phyloP scores from a whole-genome alignment of 2,888 invertebrate genomes.

The Aphidius colemani region DNA sequence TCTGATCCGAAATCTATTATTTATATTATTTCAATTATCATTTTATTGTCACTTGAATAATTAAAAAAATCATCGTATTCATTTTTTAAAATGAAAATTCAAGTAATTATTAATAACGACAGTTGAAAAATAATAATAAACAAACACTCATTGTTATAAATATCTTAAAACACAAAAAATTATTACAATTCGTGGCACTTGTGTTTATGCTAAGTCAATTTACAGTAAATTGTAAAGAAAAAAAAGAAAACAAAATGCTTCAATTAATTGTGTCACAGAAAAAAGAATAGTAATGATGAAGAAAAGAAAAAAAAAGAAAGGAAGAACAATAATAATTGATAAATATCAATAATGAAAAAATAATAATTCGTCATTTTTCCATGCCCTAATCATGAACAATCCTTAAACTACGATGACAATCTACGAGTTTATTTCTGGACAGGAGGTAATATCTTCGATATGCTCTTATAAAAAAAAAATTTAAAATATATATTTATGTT shows the following conservation, averaged over 20 bases:
- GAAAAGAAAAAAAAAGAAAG: neutral
- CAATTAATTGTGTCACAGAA: neutral
- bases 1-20: conserved; percentile 11
- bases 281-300: too few relatives aligned
- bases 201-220: neutral
- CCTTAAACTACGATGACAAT: conserved; percentile 13
- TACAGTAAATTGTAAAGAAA: conserved; percentile 1
- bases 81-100: too few relatives aligned
- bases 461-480: conserved; percentile 14
- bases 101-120: too few relatives aligned
- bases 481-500: conserved; percentile 18
- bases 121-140: neutral
- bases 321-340: conserved; percentile 14
- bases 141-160: conserved; percentile 9
- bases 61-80: too few relatives aligned
- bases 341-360: conserved; percentile 1
- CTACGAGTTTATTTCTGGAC: conserved; percentile 19
- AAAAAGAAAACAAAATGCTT: conserved; percentile 8
- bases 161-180: neutral
- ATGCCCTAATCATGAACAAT: conserved; percentile 8
- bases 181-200: conserved; percentile 1
- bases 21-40: neutral
- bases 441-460: conserved; percentile 28
- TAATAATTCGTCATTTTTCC: conserved; percentile 14
- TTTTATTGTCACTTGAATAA: too few relatives aligned